phyloP scores from a whole-genome alignment of 2,888 invertebrate genomes.

The Acronicta leporina region DNA sequence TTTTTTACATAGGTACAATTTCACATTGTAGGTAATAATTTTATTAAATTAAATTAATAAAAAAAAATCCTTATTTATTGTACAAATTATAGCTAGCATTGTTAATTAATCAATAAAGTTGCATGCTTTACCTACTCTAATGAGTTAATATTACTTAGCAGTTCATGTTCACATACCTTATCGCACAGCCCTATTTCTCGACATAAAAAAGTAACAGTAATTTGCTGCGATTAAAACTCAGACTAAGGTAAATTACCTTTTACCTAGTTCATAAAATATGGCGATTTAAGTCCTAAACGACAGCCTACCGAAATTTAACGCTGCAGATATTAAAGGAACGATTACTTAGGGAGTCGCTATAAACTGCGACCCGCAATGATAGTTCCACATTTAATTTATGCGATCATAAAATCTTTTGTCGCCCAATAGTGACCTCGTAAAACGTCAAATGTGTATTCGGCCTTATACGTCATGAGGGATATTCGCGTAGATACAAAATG shows the following conservation, averaged over 20 bases:
- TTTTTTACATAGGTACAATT: too few relatives aligned
- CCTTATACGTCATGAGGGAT: constrained; percentile 34
- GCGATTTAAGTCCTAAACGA: neutral
- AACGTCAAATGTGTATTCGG: constrained; percentile 43
- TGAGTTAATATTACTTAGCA: constrained; percentile 8
- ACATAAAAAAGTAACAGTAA: constrained; percentile 20
- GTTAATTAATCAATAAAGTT: too few relatives aligned
- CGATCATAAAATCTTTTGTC: constrained; percentile 68
- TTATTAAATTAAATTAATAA: too few relatives aligned
- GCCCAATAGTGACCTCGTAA: constrained; percentile 62
- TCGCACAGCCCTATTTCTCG: constrained; percentile 12
- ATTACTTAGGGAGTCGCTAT: constrained; percentile 42
- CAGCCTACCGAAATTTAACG: constrained; percentile 15
- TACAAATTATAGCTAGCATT: too few relatives aligned
- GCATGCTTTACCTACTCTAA: neutral
- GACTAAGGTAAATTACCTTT: constrained; percentile 31
- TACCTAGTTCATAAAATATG: constrained; percentile 23
- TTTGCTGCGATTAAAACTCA: constrained; percentile 34
- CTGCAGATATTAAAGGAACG: constrained; percentile 26
- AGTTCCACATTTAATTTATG: constrained; percentile 67
- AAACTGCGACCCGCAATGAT: constrained; percentile 37
- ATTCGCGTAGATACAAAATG: constrained; percentile 27
- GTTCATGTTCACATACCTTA: constrained; percentile 31
- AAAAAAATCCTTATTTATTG: too few relatives aligned
- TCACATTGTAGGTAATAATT: too few relatives aligned